Conservation (phyloP, 2,113 vertebrate species). For the Bubo bubo region DNA sequence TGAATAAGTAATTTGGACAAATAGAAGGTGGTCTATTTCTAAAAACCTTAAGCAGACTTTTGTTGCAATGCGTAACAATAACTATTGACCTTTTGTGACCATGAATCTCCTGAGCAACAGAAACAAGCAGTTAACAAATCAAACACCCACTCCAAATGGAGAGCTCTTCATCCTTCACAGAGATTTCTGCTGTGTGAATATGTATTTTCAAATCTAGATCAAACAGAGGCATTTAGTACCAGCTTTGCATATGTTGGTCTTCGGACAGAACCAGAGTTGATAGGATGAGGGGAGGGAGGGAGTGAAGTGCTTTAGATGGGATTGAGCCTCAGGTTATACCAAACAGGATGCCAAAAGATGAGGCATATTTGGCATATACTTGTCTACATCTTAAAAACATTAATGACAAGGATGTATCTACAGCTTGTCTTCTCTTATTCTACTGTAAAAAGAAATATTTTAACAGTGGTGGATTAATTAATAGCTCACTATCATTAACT, state of each 20-base stretch:
- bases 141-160: neutral
- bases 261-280: neutral
- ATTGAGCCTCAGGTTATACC: neutral
- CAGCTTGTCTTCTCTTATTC: neutral
- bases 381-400: neutral
- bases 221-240: neutral
- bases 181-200: neutral
- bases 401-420: neutral
- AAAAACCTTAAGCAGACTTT: neutral
- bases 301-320: neutral
- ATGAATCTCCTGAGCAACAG: neutral
- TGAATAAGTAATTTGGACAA: neutral
- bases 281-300: neutral
- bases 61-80: neutral
- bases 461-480: neutral
- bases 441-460: neutral
- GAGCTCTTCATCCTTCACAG: neutral
- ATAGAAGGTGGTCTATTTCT: neutral
- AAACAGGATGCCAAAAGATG: neutral
- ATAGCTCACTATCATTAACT: neutral
- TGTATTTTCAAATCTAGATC: neutral
- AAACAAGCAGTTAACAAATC: constrained; percentile 26
- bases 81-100: neutral
- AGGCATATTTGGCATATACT: neutral
- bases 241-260: neutral